Conservation (phyloP, 2,797 vertebrate genomes). For the Synaphobranchus kaupii region DNA sequence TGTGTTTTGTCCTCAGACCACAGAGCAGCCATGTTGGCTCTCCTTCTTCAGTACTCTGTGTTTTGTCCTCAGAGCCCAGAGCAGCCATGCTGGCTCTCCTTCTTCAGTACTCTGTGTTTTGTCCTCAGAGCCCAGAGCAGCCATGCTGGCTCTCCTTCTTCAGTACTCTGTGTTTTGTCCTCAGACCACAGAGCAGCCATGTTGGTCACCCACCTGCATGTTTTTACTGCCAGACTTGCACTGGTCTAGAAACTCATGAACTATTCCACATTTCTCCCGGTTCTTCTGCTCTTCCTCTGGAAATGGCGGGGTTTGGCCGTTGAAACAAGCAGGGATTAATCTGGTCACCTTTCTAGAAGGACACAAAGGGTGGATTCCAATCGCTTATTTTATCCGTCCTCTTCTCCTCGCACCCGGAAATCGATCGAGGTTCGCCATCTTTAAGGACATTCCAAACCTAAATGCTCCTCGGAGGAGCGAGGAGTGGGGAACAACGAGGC, state of each 20-base stretch:
- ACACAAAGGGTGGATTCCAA: too few species aligned
- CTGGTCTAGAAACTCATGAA: conserved; percentile 24
- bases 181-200: background rate
- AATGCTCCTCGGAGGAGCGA: too few species aligned
- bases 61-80: background rate
- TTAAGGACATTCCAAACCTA: too few species aligned
- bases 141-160: conserved; percentile 3
- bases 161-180: background rate
- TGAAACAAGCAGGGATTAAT: background rate
- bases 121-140: background rate
- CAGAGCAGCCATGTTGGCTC: background rate
- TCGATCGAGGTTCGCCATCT: too few species aligned
- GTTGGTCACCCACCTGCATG: conserved; percentile 8
- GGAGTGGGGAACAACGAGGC: too few species aligned
- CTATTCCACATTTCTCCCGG: conserved; percentile 11
- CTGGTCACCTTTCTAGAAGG: conserved; percentile 1
- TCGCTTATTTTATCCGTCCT: too few species aligned
- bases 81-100: background rate
- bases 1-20: background rate
- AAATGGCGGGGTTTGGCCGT: conserved; percentile 17
- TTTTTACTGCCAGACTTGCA: conserved; percentile 28
- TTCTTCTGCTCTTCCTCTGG: conserved; percentile 4
- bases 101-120: background rate
- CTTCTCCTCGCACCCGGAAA: too few species aligned
- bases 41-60: background rate